A percentile compares a stretch with the other conserved stretches of the same genome.
Conservation (phyloP, 2,113 vertebrate genomes). For the Planiliza haematocheilus region DNA sequence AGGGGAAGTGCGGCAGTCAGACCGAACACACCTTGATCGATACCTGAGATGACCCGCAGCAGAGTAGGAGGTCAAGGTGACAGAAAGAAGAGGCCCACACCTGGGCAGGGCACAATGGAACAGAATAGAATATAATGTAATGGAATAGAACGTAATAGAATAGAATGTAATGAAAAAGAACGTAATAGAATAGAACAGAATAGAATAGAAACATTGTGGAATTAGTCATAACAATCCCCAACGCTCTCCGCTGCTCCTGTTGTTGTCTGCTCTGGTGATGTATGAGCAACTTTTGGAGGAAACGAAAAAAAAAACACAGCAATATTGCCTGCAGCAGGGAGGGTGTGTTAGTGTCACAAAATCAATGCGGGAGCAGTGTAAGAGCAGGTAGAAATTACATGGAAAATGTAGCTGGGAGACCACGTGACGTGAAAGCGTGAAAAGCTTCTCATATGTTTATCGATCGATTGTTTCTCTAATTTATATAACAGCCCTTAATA, state of each 20-base stretch:
- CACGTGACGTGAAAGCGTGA: neutral
- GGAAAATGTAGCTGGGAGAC: slow-evolving; percentile 1
- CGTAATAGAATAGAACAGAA: neutral
- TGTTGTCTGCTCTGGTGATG: slow-evolving; percentile 35
- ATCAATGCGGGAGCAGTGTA: slow-evolving; percentile 51
- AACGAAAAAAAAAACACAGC: slow-evolving; percentile 31
- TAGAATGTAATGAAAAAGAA: neutral
- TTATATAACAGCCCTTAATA: no score
- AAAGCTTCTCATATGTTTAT: neutral
- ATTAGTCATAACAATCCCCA: neutral
- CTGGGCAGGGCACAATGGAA: neutral
- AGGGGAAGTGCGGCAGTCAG: slow-evolving; percentile 62
- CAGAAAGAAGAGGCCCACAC: slow-evolving; percentile 19
- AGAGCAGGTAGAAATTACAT: slow-evolving; percentile 24
- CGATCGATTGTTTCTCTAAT: neutral
- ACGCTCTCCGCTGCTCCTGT: slow-evolving; percentile 3
- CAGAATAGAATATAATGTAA: neutral
- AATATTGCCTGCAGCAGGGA: slow-evolving; percentile 56
- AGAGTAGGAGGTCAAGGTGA: slow-evolving; percentile 75
- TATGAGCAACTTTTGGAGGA: slow-evolving; percentile 54
- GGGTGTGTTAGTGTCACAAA: slow-evolving; percentile 60
- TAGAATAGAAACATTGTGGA: no score
- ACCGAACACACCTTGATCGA: slow-evolving; percentile 75
- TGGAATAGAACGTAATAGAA: neutral
- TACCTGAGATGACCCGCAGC: slow-evolving; percentile 67